Evolutionary conservation across 2,113 vertebrate species (phyloP).

Genomic region (Gobiocypris rarus): DNA sequence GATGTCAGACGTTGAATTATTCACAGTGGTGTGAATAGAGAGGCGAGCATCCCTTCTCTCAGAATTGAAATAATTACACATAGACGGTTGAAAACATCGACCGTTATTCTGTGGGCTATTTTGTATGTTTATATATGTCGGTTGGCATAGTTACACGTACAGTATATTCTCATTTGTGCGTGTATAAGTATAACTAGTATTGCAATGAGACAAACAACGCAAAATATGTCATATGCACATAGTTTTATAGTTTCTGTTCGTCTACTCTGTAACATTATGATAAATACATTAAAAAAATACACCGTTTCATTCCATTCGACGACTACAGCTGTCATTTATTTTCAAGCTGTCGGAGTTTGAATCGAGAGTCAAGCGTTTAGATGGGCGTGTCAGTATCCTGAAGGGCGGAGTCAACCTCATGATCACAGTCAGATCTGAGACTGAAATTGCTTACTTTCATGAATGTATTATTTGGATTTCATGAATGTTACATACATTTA

Average conservation of each 20-base stretch:
- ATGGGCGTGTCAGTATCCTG: background rate
- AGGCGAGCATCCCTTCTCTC: background rate
- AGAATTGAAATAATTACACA: background rate
- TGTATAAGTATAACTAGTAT: background rate
- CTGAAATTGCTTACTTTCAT: background rate
- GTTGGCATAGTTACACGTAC: constrained; percentile 2
- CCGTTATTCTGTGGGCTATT: background rate
- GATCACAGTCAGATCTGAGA: background rate
- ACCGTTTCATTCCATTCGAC: background rate
- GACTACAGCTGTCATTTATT: background rate
- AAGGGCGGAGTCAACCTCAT: background rate
- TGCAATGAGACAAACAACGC: background rate
- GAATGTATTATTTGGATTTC: background rate
- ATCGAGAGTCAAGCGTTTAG: background rate
- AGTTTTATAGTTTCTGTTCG: background rate
- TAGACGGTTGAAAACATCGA: background rate
- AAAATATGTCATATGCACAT: background rate
- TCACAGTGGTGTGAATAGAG: background rate
- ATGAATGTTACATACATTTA: too few relatives aligned
- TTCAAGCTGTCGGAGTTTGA: constrained; percentile 10
- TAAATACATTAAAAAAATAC: background rate
- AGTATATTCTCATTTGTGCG: background rate
- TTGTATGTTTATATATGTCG: background rate
- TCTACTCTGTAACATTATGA: too few relatives aligned
- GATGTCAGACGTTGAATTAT: constrained; percentile 30